These are phyloP conservation scores for Varanus komodoensis DNA, from an alignment of 2,113 vertebrate genomes.

Conservation along the genomic window DNA sequence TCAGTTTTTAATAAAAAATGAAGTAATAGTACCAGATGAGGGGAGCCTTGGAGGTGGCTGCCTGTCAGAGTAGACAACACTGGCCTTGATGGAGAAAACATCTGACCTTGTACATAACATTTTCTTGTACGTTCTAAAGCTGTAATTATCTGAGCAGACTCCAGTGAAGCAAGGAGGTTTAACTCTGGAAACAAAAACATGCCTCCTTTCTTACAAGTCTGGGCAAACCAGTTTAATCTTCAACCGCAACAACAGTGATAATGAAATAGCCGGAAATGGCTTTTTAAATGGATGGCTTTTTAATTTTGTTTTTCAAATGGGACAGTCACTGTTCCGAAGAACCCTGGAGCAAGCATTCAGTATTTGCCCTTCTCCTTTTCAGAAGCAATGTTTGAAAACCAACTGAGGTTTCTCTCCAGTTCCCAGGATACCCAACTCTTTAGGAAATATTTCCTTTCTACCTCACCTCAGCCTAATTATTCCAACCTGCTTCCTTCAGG, in stretches of 20 bases:
- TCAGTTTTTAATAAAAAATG: too few species aligned
- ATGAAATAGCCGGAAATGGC: slow-evolving; percentile 38
- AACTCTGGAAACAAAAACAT: neutral
- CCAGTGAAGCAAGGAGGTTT: neutral
- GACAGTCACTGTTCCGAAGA: slow-evolving; percentile 77
- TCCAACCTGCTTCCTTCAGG: slow-evolving; percentile 70
- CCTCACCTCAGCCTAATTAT: slow-evolving; percentile 70
- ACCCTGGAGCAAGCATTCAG: slow-evolving; percentile 73
- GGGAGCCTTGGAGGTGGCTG: too few species aligned
- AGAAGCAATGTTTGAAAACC: slow-evolving; percentile 77
- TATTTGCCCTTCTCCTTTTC: slow-evolving; percentile 62
- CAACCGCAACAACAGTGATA: too few species aligned
- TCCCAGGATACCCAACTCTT: slow-evolving; percentile 76
- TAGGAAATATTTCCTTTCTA: slow-evolving; percentile 78
- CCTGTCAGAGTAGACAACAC: too few species aligned
- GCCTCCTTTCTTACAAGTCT: neutral
- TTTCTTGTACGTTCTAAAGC: too few species aligned
- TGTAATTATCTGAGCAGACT: too few species aligned
- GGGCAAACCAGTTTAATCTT: slow-evolving; percentile 57
- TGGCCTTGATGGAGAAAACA: too few species aligned
- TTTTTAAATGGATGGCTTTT: slow-evolving; percentile 72
- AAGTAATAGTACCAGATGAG: too few species aligned
- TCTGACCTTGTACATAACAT: too few species aligned
- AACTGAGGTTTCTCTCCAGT: slow-evolving; percentile 74
- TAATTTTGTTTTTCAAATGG: slow-evolving; percentile 40